phyloP scores from a whole-genome alignment of 2,888 invertebrate genomes.

The Seira sanloemensis region DNA sequence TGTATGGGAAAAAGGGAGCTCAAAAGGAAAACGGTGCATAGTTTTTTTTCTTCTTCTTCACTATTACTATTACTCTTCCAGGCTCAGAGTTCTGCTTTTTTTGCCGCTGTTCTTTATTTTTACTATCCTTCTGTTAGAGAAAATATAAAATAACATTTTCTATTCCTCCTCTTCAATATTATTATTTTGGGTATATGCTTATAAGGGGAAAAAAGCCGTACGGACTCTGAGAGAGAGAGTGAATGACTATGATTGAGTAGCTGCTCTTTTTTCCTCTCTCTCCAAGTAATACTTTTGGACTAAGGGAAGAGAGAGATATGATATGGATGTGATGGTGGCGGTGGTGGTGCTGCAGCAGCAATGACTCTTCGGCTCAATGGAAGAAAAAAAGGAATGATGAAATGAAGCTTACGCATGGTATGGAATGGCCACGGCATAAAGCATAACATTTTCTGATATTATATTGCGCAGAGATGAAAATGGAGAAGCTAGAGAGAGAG shows the following conservation, averaged over 20 bases:
- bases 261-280: neutral
- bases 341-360: constrained; percentile 10
- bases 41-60: constrained; percentile 39
- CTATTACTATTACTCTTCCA: constrained; percentile 43
- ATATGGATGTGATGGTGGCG: neutral
- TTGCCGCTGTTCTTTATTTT: constrained; percentile 28
- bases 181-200: neutral
- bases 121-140: constrained; percentile 58
- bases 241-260: constrained; percentile 60
- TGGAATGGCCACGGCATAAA: constrained; percentile 46
- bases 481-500: too few species aligned
- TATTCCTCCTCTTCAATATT: neutral
- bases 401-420: constrained; percentile 49
- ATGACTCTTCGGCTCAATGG: constrained; percentile 48
- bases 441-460: constrained; percentile 58
- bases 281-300: neutral
- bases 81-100: neutral
- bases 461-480: constrained; percentile 49
- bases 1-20: constrained; percentile 63
- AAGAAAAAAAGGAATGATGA: constrained; percentile 46
- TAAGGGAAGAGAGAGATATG: constrained; percentile 20
- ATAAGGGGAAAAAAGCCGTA: too few species aligned
- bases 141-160: constrained; percentile 53
- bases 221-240: constrained; percentile 9
- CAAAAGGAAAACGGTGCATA: constrained; percentile 60